Conservation (phyloP, 2,888 invertebrate species). For the Scaptodrosophila latifasciaeformis region DNA sequence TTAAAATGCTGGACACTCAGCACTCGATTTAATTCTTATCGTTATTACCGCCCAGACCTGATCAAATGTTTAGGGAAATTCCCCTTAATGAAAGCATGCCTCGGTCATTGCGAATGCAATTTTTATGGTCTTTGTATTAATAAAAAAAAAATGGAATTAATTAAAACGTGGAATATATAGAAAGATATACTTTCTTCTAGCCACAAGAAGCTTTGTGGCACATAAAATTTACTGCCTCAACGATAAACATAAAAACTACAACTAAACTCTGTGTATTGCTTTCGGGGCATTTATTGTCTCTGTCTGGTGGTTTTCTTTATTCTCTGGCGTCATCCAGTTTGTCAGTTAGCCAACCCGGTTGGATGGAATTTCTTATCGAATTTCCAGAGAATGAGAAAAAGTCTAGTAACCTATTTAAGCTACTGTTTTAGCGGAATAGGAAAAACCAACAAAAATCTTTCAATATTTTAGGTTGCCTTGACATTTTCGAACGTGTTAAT, state of each 20-base stretch:
- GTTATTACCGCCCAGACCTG: too few relatives aligned
- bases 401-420: too few relatives aligned
- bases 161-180: conserved; percentile 43
- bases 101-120: conserved; percentile 52
- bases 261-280: conserved; percentile 23
- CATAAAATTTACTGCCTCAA: conserved; percentile 50
- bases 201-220: conserved; percentile 32
- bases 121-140: conserved; percentile 55
- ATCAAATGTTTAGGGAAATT: conserved; percentile 41
- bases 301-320: not conserved
- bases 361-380: too few relatives aligned
- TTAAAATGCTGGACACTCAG: too few relatives aligned
- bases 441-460: too few relatives aligned
- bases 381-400: too few relatives aligned
- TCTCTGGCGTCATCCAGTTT: not conserved
- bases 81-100: conserved; percentile 48
- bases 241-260: conserved; percentile 51
- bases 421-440: too few relatives aligned
- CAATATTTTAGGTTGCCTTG: too few relatives aligned
- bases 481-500: too few relatives aligned
- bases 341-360: too few relatives aligned
- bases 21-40: too few relatives aligned
- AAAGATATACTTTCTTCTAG: not conserved
- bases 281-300: conserved; percentile 4
- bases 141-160: conserved; percentile 38